Base-by-base conservation (phyloP, 2,797 vertebrate species). In the Luscinia luscinia region DNA sequence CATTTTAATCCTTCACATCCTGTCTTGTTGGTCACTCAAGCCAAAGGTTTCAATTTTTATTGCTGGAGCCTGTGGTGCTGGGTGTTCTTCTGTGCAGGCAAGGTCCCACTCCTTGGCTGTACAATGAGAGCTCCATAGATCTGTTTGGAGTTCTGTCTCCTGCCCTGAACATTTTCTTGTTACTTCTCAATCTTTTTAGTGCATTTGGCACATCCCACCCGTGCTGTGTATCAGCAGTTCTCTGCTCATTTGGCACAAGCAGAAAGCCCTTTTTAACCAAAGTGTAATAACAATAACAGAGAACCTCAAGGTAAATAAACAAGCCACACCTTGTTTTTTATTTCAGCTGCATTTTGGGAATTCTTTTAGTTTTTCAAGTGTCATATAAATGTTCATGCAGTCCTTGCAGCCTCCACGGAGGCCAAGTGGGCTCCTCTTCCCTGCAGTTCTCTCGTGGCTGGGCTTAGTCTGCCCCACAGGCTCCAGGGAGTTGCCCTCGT, bases 401-500 rank as follows among this genome's bases (percentile, higher is more conserved):
- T 43, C 23, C 32, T 85, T 0, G 3, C 11, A 69, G 78, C 69
- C 34, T 89, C 36, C 11, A 1, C 1, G 4, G 83, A 52, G 32
- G n/a, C 40, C 32, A 36, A 20, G 32, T 5, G 48, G 58, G 51
- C 28, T 94, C 19, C 40, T 76, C 51, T 72, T 95, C 43, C 81
- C 36, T 41, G 36, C 58, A 91, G 6, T 40, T 83, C 68, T 41
- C n/a, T 30, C 0, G 0, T 79, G 70, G 28, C 78, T 70, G 73
- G 79, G 70, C 46, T 91, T 52, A 12, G 4, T n/a, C 80, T 91
- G 49, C 83, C 87, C 82, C 82, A 84, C 84, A 55, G 87, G 89
- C 91, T 93, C 82, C 84, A 67, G 73, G 93, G 94, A 95, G 91
- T 88, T 96, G 89, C 76, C 89, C 83, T 89, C 4, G 1, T 77